Base-by-base conservation (phyloP, 1,140 invertebrate species). In the Psilanteris sp. region DNA sequence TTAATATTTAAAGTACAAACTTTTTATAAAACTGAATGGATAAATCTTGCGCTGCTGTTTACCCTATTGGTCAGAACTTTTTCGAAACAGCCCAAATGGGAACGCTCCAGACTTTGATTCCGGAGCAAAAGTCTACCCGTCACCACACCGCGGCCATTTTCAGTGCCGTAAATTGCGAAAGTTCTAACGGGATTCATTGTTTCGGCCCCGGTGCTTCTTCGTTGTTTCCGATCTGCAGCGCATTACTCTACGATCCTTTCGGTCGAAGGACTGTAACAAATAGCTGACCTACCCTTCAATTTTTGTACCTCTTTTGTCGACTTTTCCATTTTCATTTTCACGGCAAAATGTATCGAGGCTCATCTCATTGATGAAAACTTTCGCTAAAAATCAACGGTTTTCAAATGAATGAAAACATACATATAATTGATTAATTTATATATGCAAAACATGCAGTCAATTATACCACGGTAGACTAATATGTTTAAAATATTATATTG, bases 131-230 rank as follows among this genome's bases (percentile, higher is more conserved):
- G 43, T 68, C 57, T 37, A 46, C 62, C 71, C 77, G 26, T 54
- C 62, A 74, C 24, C 50, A 48, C 48, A 41, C 29, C 36, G 29
- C 39, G 44, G 70, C 48, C 59, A 80, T 83, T 85, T 82, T 81
- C 68, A 77, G 27, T 64, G 54, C 78, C 79, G 79, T 84, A 85
- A 85, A 85, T 86, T 85, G 79, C 79, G 52, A 85, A 86, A 86
- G 76, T 85, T 84, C 70, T 74, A 71, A 64, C 57, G 54, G 39
- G 52, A 66, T 80, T 61, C 50, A 46, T 59, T 77, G 79, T 81
- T 71, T 71, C 68, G 39, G 61, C 44, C 41, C 34, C 74, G 74
- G 73, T 67, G 54, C 72, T 82, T 79, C 59, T 61, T 78, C 62
- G 20, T 36, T 76, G 62, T 80, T 85, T 79, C 78, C 83, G 83